These are phyloP conservation scores for Rhingia rostrata DNA, from an alignment of 2,888 invertebrate species.

Conservation along the genomic window DNA sequence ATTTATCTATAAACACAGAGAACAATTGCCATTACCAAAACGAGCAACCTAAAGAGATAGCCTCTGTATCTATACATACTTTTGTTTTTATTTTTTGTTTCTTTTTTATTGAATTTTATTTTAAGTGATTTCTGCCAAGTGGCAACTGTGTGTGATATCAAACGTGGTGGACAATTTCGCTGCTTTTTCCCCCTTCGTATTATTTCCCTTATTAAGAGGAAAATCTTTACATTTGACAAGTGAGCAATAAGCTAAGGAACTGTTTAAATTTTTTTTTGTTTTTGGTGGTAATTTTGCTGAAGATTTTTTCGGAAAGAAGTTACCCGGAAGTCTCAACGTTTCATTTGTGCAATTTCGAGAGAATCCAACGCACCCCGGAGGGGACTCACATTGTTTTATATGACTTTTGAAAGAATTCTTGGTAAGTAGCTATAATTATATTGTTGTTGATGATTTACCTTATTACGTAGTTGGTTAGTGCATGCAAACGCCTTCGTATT, in stretches of 20 bases:
- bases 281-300: slow-evolving; percentile 46
- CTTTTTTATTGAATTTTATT: slow-evolving; percentile 2
- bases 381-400: slow-evolving; percentile 88
- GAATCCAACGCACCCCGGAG: slow-evolving; percentile 81
- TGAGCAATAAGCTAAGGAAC: slow-evolving; percentile 11
- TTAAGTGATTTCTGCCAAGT: slow-evolving; percentile 42
- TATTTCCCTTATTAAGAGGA: background rate
- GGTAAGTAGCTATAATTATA: slow-evolving; percentile 85
- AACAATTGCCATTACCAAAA: slow-evolving; percentile 13
- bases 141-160: slow-evolving; percentile 28
- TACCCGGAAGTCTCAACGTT: slow-evolving; percentile 35
- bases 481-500: slow-evolving; percentile 5
- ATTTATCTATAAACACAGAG: slow-evolving; percentile 23
- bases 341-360: slow-evolving; percentile 78
- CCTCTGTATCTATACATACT: background rate
- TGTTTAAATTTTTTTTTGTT: slow-evolving; percentile 10
- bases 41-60: slow-evolving; percentile 5
- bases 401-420: slow-evolving; percentile 97
- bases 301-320: slow-evolving; percentile 44
- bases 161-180: slow-evolving; percentile 23
- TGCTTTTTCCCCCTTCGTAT: background rate
- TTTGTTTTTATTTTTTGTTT: slow-evolving; percentile 36
- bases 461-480: background rate
- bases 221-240: slow-evolving; percentile 16
- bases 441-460: background rate